phyloP scores from a whole-genome alignment of 2,888 invertebrate species.

The Melieria omissa region DNA sequence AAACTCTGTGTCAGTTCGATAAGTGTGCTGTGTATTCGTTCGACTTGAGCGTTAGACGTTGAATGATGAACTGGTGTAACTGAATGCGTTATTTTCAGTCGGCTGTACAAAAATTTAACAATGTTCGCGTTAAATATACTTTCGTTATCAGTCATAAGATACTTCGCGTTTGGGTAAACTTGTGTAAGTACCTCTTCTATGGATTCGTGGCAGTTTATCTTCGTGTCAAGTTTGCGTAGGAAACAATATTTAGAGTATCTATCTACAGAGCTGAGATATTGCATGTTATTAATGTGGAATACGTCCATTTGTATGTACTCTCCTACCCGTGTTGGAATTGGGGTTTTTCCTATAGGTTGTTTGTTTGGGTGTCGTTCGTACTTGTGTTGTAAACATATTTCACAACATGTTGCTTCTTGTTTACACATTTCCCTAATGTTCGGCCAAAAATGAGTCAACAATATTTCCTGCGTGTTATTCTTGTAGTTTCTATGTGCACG shows the following conservation, averaged over 20 bases:
- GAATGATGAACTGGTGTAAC: slow-evolving; percentile 9
- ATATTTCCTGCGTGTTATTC: slow-evolving; percentile 10
- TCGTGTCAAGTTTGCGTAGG: slow-evolving; percentile 16
- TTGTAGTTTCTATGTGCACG: slow-evolving; percentile 4
- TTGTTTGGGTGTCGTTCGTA: slow-evolving; percentile 1
- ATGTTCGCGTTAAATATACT: slow-evolving; percentile 8
- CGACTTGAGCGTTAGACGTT: not conserved
- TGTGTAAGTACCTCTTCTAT: slow-evolving; percentile 34
- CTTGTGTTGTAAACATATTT: not conserved
- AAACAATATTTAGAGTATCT: slow-evolving; percentile 18
- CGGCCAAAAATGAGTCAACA: slow-evolving; percentile 25
- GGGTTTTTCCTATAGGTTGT: not conserved
- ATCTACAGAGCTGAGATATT: slow-evolving; percentile 6
- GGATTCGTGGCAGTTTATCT: slow-evolving; percentile 7
- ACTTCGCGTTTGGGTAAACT: slow-evolving; percentile 28
- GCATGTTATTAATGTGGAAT: no score
- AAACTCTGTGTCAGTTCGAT: not conserved
- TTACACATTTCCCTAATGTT: slow-evolving; percentile 16
- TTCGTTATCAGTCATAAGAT: slow-evolving; percentile 15
- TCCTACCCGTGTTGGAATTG: slow-evolving; percentile 2
- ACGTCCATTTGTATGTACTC: slow-evolving; percentile 24
- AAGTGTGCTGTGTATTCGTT: not conserved
- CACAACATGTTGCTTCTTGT: slow-evolving; percentile 13
- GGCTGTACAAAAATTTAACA: not conserved
- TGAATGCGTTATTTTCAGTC: slow-evolving; percentile 13